A percentile compares a stretch with the other conserved stretches of the same genome.
Evolutionary conservation across 2,888 invertebrate genomes (phyloP).

Genomic region (Ramazzottius varieornatus): DNA sequence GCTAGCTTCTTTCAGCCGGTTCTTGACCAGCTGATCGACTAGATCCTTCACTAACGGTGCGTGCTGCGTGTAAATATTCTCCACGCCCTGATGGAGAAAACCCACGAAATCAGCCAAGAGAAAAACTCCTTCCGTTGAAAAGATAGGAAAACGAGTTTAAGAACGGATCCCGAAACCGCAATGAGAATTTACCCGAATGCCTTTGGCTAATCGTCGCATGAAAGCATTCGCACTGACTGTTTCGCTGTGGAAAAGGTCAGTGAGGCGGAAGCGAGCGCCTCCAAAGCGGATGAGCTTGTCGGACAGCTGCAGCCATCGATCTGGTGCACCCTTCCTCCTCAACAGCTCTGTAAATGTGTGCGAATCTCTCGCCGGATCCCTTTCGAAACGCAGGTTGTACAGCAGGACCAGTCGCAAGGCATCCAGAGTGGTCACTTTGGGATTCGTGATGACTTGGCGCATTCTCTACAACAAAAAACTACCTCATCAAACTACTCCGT

Average conservation of each 20-base stretch:
- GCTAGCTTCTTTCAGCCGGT: constrained; percentile 52
- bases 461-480: constrained; percentile 33
- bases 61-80: constrained; percentile 97
- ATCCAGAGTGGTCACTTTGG: constrained; percentile 45
- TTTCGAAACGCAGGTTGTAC: constrained; percentile 76
- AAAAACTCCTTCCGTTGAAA: not conserved
- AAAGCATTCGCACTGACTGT: not conserved
- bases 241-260: not conserved
- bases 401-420: constrained; percentile 62
- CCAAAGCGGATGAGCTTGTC: not conserved
- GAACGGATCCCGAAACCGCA: not conserved
- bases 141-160: constrained; percentile 4
- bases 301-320: constrained; percentile 15
- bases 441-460: constrained; percentile 45
- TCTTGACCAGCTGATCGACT: constrained; percentile 64
- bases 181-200: constrained; percentile 39
- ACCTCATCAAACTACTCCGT: constrained; percentile 23
- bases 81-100: constrained; percentile 54
- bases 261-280: not conserved
- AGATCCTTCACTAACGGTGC: constrained; percentile 66
- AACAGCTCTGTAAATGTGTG: constrained; percentile 30
- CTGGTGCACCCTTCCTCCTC: constrained; percentile 41
- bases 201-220: constrained; percentile 16
- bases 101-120: not conserved
- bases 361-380: constrained; percentile 28